Evolutionary conservation across 2,113 vertebrate species (phyloP), one percentile per base, ranked within the genome.

Genomic region (Tachysurus fulvidraco): DNA sequence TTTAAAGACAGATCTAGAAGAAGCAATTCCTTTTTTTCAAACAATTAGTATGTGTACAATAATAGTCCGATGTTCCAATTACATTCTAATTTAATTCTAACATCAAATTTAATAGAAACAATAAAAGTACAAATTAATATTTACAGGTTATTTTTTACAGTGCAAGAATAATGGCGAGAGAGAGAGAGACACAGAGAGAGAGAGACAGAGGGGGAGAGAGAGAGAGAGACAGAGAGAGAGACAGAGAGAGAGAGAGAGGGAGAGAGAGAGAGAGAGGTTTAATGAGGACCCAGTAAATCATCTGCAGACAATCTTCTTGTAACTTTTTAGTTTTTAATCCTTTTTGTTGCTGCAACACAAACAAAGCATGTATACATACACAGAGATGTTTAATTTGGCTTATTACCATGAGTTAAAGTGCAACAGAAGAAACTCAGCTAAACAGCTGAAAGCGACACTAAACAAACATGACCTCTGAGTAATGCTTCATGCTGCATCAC

Each of bases 231-330:
- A 19, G 30, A 50, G 0, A 60, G 55, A 76, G 36, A 85, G 19
- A 44, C 21, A 60, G 17, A n/a, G 28, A 84, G 54, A 76, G 1
- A 85, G 17, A 52, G 73, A 85, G 57, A 64, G n/a, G 25, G 28
- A 71, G 41, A 65, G 28, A 74, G 67, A 54, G 50, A 73, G 83
- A 84, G 54, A 76, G 83, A 60, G 16, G 65, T 19, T 5, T 69
- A 69, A 69, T 36, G 30, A 36, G 13, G 14, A 36, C 14, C 14
- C 30, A 36, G 65, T 69, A 69, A 36, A 36, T 69, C 19, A 5
- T 21, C 16, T 71, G 36, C 36, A 71, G 17, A 71, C 21, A 19
- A 71, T 41, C 2, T 21, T 52, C 1, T 14, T 13, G 30, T 62
- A 79, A 17, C 25, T 28, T 77, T 76, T 52, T 52, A 23, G 23